Evolutionary conservation across 2,888 invertebrate genomes (phyloP).

Genomic region (Lasioglossum villosulum): DNA sequence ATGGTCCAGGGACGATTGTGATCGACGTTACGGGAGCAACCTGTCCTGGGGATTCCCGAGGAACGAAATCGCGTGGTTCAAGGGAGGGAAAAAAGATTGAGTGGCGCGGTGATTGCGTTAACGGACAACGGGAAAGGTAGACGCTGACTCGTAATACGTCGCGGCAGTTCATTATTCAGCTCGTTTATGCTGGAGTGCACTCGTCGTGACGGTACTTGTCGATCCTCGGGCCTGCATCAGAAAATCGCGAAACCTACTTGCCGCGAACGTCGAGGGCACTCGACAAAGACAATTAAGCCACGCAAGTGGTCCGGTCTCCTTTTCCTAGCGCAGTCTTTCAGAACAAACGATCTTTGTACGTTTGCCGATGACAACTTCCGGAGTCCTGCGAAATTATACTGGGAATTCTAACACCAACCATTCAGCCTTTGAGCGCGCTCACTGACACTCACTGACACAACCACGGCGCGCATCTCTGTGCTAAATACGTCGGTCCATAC

Average conservation of each 20-base stretch:
- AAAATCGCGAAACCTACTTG: slow-evolving; percentile 55
- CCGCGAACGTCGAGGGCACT: slow-evolving; percentile 46
- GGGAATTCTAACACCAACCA: neutral
- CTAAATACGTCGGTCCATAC: neutral
- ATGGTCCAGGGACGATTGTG: neutral
- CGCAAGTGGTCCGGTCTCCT: slow-evolving; percentile 38
- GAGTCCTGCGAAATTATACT: slow-evolving; percentile 7
- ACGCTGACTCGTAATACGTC: slow-evolving; percentile 40
- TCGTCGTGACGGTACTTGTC: slow-evolving; percentile 37
- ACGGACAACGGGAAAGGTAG: slow-evolving; percentile 17
- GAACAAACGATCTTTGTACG: slow-evolving; percentile 16
- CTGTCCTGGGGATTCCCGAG: neutral
- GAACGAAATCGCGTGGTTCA: neutral
- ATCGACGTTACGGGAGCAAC: neutral
- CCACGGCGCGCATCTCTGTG: neutral
- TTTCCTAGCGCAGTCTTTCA: slow-evolving; percentile 20
- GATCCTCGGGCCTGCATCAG: slow-evolving; percentile 36
- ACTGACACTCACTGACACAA: neutral
- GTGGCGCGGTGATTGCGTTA: slow-evolving; percentile 25
- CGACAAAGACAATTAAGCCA: slow-evolving; percentile 55
- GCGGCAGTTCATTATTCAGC: slow-evolving; percentile 52
- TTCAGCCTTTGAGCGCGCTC: neutral
- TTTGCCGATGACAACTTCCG: slow-evolving; percentile 16
- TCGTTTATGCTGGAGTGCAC: slow-evolving; percentile 48
- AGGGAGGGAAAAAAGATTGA: slow-evolving; percentile 10